Conservation (phyloP, 1,140 invertebrate genomes). For the Trichonephila clavata region DNA sequence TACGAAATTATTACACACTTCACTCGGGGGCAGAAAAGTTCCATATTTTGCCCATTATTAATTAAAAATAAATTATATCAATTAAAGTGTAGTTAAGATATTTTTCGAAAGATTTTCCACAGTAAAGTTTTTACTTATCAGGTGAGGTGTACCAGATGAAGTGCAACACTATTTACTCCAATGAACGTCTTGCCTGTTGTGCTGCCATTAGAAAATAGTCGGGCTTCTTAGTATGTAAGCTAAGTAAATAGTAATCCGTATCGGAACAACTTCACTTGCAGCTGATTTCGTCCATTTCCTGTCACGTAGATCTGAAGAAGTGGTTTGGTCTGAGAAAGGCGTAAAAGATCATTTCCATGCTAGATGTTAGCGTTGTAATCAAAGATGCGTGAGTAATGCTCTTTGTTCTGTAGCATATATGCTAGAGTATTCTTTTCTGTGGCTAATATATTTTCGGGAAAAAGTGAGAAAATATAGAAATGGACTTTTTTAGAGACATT, state of each 20-base stretch:
- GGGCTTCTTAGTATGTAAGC: too few relatives aligned
- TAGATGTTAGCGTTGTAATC: background rate
- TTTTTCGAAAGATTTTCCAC: too few relatives aligned
- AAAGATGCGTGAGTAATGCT: constrained; percentile 9
- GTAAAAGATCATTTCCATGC: background rate
- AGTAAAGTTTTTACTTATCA: too few relatives aligned
- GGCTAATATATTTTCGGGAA: background rate
- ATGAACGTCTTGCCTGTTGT: too few relatives aligned
- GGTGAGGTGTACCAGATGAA: too few relatives aligned
- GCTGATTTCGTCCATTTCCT: background rate
- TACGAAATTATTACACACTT: too few relatives aligned
- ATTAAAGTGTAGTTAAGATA: too few relatives aligned
- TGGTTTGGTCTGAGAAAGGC: background rate
- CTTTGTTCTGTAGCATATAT: background rate
- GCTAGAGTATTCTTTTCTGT: background rate
- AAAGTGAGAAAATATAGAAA: background rate
- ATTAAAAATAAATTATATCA: too few relatives aligned
- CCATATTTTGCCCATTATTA: too few relatives aligned
- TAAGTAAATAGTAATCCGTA: background rate
- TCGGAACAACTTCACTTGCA: background rate
- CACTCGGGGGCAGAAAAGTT: too few relatives aligned
- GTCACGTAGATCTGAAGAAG: background rate
- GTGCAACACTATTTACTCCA: too few relatives aligned
- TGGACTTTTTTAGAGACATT: background rate
- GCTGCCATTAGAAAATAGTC: too few relatives aligned